phyloP scores from a whole-genome alignment of 2,888 invertebrate genomes.

The Hermaeophaga mercurialis region DNA sequence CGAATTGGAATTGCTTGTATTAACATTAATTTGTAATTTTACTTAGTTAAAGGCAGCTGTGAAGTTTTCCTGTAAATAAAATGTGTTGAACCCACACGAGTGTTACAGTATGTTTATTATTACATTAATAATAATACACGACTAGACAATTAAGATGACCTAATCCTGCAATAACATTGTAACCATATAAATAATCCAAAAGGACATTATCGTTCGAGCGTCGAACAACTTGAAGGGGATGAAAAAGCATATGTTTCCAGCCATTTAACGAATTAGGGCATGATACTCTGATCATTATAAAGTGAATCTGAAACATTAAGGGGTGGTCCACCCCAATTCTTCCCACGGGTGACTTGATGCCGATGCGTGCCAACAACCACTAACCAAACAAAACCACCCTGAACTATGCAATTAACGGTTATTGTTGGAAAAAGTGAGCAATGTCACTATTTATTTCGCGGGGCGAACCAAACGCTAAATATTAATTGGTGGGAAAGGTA shows the following conservation, averaged over 20 bases:
- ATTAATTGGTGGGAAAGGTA: conserved; percentile 23
- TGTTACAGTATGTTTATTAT: no score
- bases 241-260: conserved; percentile 56
- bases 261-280: conserved; percentile 59
- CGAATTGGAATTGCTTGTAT: no score
- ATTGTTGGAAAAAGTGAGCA: conserved; percentile 51
- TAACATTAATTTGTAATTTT: no score
- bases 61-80: no score
- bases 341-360: conserved; percentile 54
- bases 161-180: conserved; percentile 19
- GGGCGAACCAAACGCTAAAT: conserved; percentile 28
- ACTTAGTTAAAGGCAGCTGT: no score
- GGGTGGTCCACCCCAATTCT: conserved; percentile 40
- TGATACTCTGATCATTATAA: conserved; percentile 51
- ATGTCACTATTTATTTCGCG: conserved; percentile 35
- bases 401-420: conserved; percentile 49
- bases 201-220: conserved; percentile 24
- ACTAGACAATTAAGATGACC: conserved; percentile 13
- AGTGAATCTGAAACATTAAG: conserved; percentile 40
- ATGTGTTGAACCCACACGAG: no score
- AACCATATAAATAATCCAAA: conserved; percentile 26
- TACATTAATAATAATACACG: no score
- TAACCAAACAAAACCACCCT: conserved; percentile 51
- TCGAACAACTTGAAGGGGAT: conserved; percentile 24
- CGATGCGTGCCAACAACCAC: conserved; percentile 54